These are phyloP conservation scores for Galerucella nymphaeae DNA, from an alignment of 2,888 invertebrate genomes.

Conservation along the genomic window DNA sequence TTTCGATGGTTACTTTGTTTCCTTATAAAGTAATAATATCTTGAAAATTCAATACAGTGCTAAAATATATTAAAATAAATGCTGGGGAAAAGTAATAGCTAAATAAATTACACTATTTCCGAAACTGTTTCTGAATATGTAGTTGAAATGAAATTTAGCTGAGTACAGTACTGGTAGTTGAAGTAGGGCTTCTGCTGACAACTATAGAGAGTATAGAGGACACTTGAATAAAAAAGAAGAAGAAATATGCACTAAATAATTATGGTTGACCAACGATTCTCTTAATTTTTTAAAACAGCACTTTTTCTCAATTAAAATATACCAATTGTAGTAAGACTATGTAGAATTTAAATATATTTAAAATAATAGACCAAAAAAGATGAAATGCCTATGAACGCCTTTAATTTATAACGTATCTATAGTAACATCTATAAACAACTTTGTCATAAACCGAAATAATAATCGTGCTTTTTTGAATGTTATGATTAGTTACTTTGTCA, in stretches of 20 bases:
- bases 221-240: not conserved
- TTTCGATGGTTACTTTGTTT: too few species aligned
- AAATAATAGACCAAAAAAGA: not conserved
- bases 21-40: too few species aligned
- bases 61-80: too few species aligned
- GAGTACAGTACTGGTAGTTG: not conserved
- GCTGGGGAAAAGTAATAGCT: too few species aligned
- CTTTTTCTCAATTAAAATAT: not conserved
- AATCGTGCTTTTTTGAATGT: not conserved
- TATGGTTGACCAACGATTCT: not conserved
- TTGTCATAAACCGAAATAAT: not conserved
- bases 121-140: too few species aligned
- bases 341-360: not conserved
- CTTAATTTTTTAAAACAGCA: not conserved
- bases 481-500: not conserved
- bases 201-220: not conserved
- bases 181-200: not conserved
- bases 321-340: not conserved
- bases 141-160: too few species aligned
- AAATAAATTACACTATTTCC: too few species aligned
- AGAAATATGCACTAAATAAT: not conserved
- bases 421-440: slow-evolving; percentile 2
- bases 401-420: slow-evolving; percentile 1
- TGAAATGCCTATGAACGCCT: not conserved
- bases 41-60: too few species aligned